Base-by-base conservation (phyloP, 2,888 invertebrate species). In the Choristoneura rosaceana region DNA sequence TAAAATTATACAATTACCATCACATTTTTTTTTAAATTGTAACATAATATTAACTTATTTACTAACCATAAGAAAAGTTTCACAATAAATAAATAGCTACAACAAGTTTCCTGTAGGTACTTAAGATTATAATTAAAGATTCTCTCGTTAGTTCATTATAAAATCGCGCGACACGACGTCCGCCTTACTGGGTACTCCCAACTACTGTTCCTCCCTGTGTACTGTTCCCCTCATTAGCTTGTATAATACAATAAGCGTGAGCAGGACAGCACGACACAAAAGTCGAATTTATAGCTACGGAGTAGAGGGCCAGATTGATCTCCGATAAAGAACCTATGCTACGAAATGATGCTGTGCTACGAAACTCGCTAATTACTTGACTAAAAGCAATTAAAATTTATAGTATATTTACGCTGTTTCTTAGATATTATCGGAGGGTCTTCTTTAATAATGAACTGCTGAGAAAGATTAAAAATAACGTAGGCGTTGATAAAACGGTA, bases 111-210 rank as follows among this genome's bases (percentile, higher is more conserved):
- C 14, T 3, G 50, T 14, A 47, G 47, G 50, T 14, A 47, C n/a
- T 17, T 52, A 12, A 41, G 65, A 70, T 70, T 59, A 38, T 70
- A 65, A 70, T 70, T 70, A 60, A 64, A 70, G 60, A 70, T 70
- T 50, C 33, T 50, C 64, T 64, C 50, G 45, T 50, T 15, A 64
- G 33, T 63, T 70, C 52, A 41, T 41, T 38, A 64, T 64, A 45
- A 63, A 33, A 17, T 58, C 41, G 10, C 14, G 14, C 45, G 41
- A 17, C 50, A 33, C 43, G 55, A 65, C 34, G 60, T 15, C 17
- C 58, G 63, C 55, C 63, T 63, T 14, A 61, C 62, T 61, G 38
- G 7, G 38, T 5, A 38, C 38, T 38, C 38, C 38, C 38, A 38
- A n/a, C n/a, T n/a, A n/a, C n/a, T n/a, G n/a, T n/a, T n/a, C n/a